Evolutionary conservation across 2,888 invertebrate species (phyloP).

Genomic region (Macrosiphum euphorbiae): DNA sequence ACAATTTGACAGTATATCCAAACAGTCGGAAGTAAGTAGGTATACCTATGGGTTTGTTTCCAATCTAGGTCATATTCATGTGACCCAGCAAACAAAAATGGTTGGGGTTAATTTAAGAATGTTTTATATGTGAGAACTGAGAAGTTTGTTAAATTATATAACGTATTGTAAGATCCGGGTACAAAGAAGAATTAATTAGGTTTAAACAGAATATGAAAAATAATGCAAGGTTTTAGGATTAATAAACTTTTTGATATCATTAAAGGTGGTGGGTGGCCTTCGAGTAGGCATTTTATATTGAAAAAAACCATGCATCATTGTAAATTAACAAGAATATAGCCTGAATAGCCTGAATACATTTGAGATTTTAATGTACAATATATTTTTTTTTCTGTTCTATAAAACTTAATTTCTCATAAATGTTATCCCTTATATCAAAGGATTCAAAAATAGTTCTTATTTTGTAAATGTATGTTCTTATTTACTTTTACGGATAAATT

Average conservation of each 20-base stretch:
- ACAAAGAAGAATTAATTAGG: background rate
- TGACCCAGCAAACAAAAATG: background rate
- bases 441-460: background rate
- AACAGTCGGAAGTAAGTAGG: constrained; percentile 26
- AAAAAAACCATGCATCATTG: background rate
- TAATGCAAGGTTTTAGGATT: background rate
- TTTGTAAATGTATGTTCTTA: background rate
- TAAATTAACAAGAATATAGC: background rate
- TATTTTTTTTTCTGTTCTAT: too few relatives aligned
- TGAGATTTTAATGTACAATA: background rate
- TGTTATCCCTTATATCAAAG: too few relatives aligned
- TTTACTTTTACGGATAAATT: background rate
- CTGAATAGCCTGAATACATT: background rate
- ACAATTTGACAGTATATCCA: background rate
- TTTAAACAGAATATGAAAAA: background rate
- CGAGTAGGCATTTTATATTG: background rate
- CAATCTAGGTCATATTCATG: background rate
- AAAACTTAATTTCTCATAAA: background rate
- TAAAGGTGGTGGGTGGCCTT: background rate
- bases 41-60: background rate
- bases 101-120: background rate
- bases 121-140: background rate
- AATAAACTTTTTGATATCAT: background rate
- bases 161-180: background rate
- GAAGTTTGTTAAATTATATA: background rate